Evolutionary conservation across 2,113 vertebrate genomes (phyloP).

Genomic region (Ammodytes marinus): DNA sequence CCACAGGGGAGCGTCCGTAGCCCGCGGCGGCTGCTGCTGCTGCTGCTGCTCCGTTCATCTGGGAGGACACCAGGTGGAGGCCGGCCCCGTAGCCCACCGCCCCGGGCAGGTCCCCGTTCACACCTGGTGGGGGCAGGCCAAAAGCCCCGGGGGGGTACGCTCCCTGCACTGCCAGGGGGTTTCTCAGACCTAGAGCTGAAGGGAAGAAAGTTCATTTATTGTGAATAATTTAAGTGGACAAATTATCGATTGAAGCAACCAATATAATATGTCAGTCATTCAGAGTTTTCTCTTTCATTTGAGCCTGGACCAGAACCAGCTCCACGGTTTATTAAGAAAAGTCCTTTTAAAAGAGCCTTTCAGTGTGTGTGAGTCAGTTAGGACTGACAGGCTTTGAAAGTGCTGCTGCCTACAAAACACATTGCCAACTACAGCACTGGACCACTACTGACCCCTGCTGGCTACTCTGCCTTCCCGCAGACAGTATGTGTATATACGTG

Average conservation of each 20-base stretch:
- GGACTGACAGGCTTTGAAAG: conserved; percentile 63
- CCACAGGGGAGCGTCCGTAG: conserved; percentile 90
- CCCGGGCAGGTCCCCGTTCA: conserved; percentile 90
- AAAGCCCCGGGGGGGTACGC: conserved; percentile 90
- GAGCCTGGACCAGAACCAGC: not conserved
- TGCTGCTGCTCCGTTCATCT: conserved; percentile 87
- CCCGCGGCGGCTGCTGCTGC: conserved; percentile 76
- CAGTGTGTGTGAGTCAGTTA: conserved; percentile 36
- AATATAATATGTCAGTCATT: not conserved
- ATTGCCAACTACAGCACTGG: conserved; percentile 53
- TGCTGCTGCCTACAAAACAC: conserved; percentile 29
- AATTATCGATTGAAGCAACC: conserved; percentile 22
- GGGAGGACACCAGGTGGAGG: conserved; percentile 89
- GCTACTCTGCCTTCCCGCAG: conserved; percentile 43
- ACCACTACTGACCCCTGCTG: conserved; percentile 86
- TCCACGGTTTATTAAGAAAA: conserved; percentile 30
- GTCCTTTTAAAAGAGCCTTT: conserved; percentile 36
- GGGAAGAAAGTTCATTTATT: not conserved
- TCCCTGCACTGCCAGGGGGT: conserved; percentile 88
- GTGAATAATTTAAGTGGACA: conserved; percentile 25
- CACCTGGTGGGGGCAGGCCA: conserved; percentile 87
- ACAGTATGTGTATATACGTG: not conserved
- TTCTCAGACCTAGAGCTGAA: conserved; percentile 90
- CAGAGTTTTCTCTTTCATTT: not conserved
- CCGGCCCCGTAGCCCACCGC: conserved; percentile 84